Evolutionary conservation across 2,113 vertebrate genomes (phyloP).

Genomic region (Salvelinus alpinus): DNA sequence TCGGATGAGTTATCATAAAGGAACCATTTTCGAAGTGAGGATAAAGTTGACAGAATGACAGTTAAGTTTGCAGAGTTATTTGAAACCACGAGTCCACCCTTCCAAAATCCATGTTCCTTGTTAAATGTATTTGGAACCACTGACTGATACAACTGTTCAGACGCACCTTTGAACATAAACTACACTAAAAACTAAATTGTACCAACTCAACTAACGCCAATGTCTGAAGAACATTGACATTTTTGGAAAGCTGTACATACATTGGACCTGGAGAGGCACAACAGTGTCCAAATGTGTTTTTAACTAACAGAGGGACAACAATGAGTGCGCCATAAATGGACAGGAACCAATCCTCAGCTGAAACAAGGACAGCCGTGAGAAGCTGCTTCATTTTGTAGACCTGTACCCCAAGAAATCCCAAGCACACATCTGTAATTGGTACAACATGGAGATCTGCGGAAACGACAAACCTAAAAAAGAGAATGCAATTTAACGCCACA

Average conservation of each 20-base stretch:
- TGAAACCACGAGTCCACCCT: constrained; percentile 32
- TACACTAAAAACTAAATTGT: constrained; percentile 28
- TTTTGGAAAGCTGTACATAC: constrained; percentile 19
- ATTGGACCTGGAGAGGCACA: constrained; percentile 13
- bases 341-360: constrained; percentile 60
- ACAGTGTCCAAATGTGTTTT: neutral
- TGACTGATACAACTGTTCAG: constrained; percentile 41
- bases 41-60: constrained; percentile 42
- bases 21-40: constrained; percentile 34
- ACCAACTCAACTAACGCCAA: constrained; percentile 14
- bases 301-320: constrained; percentile 22
- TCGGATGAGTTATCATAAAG: constrained; percentile 44
- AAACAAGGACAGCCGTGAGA: constrained; percentile 76
- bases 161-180: constrained; percentile 22
- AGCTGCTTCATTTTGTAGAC: constrained; percentile 82
- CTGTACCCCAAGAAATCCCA: constrained; percentile 78
- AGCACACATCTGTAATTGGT: constrained; percentile 69
- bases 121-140: constrained; percentile 47
- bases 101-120: constrained; percentile 49
- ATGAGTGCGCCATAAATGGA: constrained; percentile 53
- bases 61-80: constrained; percentile 42
- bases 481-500: constrained; percentile 80
- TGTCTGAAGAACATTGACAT: constrained; percentile 21
- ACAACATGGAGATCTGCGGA: constrained; percentile 77
- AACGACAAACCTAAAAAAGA: constrained; percentile 82